Conservation (phyloP, 2,797 vertebrate species). For the Tamandua tetradactyla region DNA sequence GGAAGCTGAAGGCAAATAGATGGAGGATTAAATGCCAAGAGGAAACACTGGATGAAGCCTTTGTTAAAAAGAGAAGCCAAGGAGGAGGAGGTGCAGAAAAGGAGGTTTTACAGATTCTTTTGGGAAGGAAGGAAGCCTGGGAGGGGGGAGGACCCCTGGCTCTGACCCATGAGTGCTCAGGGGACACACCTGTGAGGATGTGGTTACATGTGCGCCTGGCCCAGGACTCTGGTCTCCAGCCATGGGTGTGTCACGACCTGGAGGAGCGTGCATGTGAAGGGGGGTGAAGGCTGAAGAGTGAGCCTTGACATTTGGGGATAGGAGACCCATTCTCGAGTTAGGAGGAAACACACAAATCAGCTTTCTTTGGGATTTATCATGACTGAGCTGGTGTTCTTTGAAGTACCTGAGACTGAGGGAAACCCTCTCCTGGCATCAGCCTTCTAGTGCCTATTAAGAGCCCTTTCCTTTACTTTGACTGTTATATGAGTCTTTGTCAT, state of each 20-base stretch:
- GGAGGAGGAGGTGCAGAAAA: neutral
- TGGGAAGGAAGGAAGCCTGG: neutral
- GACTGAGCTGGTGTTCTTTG: neutral
- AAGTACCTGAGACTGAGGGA: neutral
- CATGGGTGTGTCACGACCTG: neutral
- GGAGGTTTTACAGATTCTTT: neutral
- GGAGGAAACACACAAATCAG: too few species aligned
- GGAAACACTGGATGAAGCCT: neutral
- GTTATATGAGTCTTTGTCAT: neutral
- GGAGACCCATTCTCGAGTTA: too few species aligned
- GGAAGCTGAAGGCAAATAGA: neutral
- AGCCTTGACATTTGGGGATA: neutral
- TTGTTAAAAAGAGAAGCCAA: neutral
- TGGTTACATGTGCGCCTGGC: too few species aligned
- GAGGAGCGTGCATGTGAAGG: neutral
- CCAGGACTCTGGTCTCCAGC: neutral
- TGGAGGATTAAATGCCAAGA: neutral
- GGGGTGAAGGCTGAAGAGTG: neutral
- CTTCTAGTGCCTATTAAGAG: neutral
- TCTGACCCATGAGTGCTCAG: neutral
- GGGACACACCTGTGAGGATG: neutral
- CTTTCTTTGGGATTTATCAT: neutral
- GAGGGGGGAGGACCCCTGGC: neutral
- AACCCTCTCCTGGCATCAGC: neutral
- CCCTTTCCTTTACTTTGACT: neutral